phyloP scores from a whole-genome alignment of 2,113 vertebrate genomes.

The Apodemus sylvaticus region DNA sequence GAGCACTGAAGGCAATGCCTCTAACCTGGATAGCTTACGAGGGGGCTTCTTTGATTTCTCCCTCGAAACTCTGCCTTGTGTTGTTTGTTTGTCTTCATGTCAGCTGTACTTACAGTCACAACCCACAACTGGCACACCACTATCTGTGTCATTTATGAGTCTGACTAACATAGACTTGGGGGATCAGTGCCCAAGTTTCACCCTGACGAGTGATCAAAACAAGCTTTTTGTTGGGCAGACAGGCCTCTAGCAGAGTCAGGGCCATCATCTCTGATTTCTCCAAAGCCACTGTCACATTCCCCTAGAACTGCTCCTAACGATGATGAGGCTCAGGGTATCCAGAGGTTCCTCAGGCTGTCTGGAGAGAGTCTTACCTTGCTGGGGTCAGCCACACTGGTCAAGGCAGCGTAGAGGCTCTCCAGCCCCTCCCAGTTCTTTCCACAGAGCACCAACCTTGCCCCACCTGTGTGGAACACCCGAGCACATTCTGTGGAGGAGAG shows the following conservation, averaged over 20 bases:
- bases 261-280: not conserved
- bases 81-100: not conserved
- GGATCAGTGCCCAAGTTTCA: not conserved
- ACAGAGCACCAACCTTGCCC: constrained; percentile 94
- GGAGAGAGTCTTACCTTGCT: constrained; percentile 85
- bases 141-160: not conserved
- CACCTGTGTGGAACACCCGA: constrained; percentile 92
- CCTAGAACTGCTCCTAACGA: not conserved
- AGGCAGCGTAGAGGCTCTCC: constrained; percentile 90
- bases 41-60: not conserved
- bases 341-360: no score
- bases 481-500: constrained; percentile 90
- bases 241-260: not conserved
- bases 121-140: rapidly evolving
- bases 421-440: constrained; percentile 94
- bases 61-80: not conserved
- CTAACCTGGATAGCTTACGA: not conserved
- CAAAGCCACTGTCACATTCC: not conserved
- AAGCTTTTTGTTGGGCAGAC: not conserved
- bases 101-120: not conserved
- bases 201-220: not conserved
- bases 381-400: constrained; percentile 91
- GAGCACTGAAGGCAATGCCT: not conserved
- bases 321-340: not conserved
- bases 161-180: not conserved